These are phyloP conservation scores for Enteromius trimaculatus DNA, from an alignment of 2,797 vertebrate genomes.

Conservation along the genomic window DNA sequence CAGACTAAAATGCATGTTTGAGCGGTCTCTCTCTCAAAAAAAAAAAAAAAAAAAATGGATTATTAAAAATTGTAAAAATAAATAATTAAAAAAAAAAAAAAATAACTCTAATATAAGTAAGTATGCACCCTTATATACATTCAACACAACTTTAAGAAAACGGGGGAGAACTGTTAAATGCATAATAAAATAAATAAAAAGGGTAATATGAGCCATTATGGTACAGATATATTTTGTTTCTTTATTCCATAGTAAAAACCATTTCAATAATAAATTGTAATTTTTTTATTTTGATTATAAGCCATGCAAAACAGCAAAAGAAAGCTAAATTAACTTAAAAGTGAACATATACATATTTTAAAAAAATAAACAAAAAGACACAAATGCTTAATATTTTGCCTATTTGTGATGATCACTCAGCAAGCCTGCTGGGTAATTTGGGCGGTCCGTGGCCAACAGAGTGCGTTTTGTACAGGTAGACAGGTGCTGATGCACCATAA, in stretches of 20 bases:
- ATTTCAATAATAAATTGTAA: background rate
- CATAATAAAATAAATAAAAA: background rate
- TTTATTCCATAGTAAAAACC: background rate
- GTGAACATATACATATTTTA: background rate
- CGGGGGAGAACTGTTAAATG: background rate
- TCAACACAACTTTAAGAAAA: background rate
- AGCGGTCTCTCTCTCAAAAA: background rate
- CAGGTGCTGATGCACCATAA: constrained; percentile 63
- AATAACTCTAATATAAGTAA: background rate
- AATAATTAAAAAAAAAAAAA: background rate
- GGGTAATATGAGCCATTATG: background rate
- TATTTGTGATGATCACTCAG: background rate
- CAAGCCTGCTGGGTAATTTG: background rate
- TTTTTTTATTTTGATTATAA: background rate
- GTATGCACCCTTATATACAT: background rate
- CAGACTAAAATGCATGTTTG: too few relatives aligned
- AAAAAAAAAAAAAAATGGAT: too few relatives aligned
- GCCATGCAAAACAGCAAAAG: background rate
- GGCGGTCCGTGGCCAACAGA: constrained; percentile 6
- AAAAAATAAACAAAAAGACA: background rate
- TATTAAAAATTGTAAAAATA: too few relatives aligned
- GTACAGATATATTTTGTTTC: background rate
- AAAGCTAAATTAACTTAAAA: background rate
- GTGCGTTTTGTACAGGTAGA: constrained; percentile 46
- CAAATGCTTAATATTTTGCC: background rate